Evolutionary conservation across 2,113 vertebrate species (phyloP).

Genomic region (Nothoprocta pentlandii): DNA sequence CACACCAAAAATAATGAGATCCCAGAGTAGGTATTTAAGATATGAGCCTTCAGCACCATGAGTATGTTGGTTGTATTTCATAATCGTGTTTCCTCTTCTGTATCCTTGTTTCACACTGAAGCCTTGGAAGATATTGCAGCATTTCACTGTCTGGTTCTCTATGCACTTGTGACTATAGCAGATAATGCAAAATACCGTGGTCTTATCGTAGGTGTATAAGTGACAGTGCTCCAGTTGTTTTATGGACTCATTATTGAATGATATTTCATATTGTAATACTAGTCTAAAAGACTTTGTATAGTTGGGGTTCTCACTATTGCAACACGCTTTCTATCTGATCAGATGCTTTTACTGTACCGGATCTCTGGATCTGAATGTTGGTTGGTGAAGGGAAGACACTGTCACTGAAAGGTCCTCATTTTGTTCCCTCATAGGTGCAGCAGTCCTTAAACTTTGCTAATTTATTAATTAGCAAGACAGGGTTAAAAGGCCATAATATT

Average conservation of each 20-base stretch:
- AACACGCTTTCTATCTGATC: neutral
- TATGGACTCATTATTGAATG: neutral
- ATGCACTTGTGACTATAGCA: slow-evolving; percentile 36
- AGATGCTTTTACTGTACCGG: neutral
- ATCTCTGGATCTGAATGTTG: neutral
- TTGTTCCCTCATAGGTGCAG: rapidly evolving
- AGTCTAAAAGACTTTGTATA: slow-evolving; percentile 20
- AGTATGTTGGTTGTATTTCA: slow-evolving; percentile 54
- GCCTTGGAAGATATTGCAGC: slow-evolving; percentile 29
- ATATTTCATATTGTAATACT: neutral
- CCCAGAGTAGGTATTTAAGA: neutral
- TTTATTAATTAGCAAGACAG: neutral
- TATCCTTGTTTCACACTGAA: slow-evolving; percentile 51
- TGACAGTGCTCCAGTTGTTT: slow-evolving; percentile 22
- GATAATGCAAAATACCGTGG: neutral
- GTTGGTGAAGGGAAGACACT: neutral
- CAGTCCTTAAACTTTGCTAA: neutral
- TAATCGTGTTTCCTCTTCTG: slow-evolving; percentile 56
- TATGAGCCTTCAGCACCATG: slow-evolving; percentile 20
- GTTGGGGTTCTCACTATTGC: neutral
- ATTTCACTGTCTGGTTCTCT: slow-evolving; percentile 42
- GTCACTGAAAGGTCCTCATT: neutral
- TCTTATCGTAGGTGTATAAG: slow-evolving; percentile 31
- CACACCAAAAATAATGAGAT: neutral
- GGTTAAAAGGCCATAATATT: neutral